Conservation (phyloP, 2,113 vertebrate genomes). For the Orthonyx spaldingii region DNA sequence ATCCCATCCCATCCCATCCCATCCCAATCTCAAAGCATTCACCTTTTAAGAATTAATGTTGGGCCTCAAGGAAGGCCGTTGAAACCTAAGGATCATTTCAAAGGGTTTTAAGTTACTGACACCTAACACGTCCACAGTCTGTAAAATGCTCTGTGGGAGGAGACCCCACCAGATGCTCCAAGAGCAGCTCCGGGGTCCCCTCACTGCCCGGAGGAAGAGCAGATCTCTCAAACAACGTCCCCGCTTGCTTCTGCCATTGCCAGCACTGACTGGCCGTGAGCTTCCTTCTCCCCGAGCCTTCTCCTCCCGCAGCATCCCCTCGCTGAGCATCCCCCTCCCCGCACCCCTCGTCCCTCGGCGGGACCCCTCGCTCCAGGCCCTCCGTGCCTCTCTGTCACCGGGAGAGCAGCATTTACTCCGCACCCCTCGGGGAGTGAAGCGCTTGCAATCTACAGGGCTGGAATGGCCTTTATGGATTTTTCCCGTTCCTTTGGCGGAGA, state of each 20-base stretch:
- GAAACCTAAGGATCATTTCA: neutral
- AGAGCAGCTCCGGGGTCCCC: neutral
- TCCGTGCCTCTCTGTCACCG: neutral
- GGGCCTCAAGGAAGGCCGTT: neutral
- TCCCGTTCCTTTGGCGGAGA: constrained; percentile 60
- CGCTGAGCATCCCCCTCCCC: neutral
- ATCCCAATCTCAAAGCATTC: neutral
- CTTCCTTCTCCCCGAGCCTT: neutral
- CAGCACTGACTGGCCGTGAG: accelerated
- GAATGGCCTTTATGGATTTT: constrained; percentile 64
- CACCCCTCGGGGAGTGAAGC: neutral
- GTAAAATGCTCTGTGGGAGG: neutral
- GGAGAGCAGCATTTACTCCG: neutral
- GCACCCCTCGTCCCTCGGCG: neutral
- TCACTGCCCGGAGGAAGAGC: neutral
- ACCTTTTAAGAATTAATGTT: accelerated
- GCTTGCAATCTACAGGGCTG: neutral
- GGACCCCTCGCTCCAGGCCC: too few species aligned
- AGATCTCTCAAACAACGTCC: neutral
- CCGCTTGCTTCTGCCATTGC: accelerated
- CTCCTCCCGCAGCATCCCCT: neutral
- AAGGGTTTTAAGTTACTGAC: neutral
- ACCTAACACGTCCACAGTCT: accelerated
- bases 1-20: neutral
- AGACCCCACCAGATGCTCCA: neutral